Percentiles rank a stretch among this genome's conserved stretches.
Evolutionary conservation across 2,888 invertebrate species (phyloP).

Genomic region (Dromius quadrimaculatus): DNA sequence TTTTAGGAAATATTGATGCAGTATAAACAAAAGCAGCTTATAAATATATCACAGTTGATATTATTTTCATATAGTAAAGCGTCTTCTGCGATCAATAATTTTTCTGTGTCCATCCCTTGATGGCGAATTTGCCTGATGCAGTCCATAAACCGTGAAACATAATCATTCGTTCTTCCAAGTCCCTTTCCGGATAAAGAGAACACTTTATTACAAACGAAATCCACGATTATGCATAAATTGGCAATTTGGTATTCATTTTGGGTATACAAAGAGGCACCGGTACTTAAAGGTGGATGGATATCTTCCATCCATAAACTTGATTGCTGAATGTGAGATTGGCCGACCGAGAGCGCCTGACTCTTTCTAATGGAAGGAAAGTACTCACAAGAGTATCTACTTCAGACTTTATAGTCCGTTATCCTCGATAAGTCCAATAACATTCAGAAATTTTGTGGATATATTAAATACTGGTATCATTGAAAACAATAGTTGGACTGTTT

Average conservation of each 20-base stretch:
- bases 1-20: neutral
- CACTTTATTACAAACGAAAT: conserved; percentile 49
- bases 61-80: too few species aligned
- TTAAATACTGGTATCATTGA: too few species aligned
- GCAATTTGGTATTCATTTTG: conserved; percentile 51
- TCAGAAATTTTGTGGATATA: too few species aligned
- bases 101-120: too few species aligned
- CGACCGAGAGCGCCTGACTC: neutral
- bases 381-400: too few species aligned
- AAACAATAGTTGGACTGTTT: too few species aligned
- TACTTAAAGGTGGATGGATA: conserved; percentile 51
- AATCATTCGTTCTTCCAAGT: conserved; percentile 7
- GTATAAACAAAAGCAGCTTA: too few species aligned
- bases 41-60: too few species aligned
- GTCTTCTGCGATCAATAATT: too few species aligned
- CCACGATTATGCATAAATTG: conserved; percentile 51
- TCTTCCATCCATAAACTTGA: conserved; percentile 50
- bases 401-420: too few species aligned
- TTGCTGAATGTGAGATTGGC: conserved; percentile 40
- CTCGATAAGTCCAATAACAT: too few species aligned
- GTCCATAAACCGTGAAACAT: conserved; percentile 38
- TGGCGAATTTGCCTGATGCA: conserved; percentile 24
- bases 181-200: conserved; percentile 47
- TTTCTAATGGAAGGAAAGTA: neutral
- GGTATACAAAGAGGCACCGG: conserved; percentile 43